Percentiles rank a stretch among this genome's conserved stretches.
Evolutionary conservation across 2,797 vertebrate species (phyloP).

Genomic region (Thamnophis elegans): DNA sequence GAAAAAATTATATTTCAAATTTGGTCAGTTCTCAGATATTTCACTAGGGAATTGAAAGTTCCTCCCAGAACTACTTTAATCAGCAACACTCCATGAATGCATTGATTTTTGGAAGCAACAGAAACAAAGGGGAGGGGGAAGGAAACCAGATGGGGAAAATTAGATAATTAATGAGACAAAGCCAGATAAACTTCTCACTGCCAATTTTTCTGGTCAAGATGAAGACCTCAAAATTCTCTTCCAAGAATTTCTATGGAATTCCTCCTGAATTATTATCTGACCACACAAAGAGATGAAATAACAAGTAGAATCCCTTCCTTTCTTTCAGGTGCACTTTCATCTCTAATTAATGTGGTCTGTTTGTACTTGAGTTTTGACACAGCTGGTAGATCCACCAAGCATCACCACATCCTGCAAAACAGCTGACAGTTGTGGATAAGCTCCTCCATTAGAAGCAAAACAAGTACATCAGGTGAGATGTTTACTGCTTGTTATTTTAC

Average conservation of each 20-base stretch:
- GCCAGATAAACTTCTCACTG: not conserved
- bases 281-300: constrained; percentile 58
- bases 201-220: not conserved
- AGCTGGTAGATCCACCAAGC: constrained; percentile 77
- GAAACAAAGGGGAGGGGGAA: not conserved
- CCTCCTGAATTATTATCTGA: not conserved
- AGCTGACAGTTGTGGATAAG: constrained; percentile 75
- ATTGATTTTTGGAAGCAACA: not conserved
- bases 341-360: constrained; percentile 49
- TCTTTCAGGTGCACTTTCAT: not conserved
- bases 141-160: not conserved
- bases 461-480: constrained; percentile 75
- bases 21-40: not conserved
- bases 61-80: not conserved
- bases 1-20: not conserved
- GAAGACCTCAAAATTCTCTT: not conserved
- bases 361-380: constrained; percentile 85
- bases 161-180: not conserved
- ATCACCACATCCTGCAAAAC: constrained; percentile 82
- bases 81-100: not conserved
- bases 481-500: too few relatives aligned
- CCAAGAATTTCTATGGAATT: not conserved
- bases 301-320: constrained; percentile 77
- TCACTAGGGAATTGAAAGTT: not conserved
- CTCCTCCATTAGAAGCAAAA: constrained; percentile 73